Base-by-base conservation (phyloP, 2,888 invertebrate genomes). In the Philopedon plagiatum region DNA sequence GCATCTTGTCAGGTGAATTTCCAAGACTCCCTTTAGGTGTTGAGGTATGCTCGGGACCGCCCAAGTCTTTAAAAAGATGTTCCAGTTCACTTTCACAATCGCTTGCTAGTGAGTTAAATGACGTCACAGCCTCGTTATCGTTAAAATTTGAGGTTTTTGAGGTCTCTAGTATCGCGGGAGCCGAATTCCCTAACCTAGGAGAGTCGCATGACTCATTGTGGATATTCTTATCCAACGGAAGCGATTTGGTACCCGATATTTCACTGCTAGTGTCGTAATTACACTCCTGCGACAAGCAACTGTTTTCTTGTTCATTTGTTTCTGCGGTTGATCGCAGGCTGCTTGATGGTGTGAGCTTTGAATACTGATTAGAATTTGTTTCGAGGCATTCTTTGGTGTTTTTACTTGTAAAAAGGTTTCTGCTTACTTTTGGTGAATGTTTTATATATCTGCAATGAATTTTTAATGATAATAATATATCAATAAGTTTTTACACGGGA, bases 1-100 rank as follows among this genome's bases (percentile, higher is more conserved):
- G 62, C 64, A 62, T 64, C 5, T 26, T 54, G n/a, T 61, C 58
- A 29, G 54, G 29, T 8, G 34, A 41, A 18, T 39, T 60, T 8
- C 60, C 66, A 37, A 51, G 21, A 54, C 72, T 67, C 15, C 78
- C 72, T 78, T 87, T 87, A 1, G 87, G 87, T 18, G 87, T 87
- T 18, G 86, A 87, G 0, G 86, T 86, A 70, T 86, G 84, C 57
- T 80, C 81, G 0, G 86, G 86, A 5, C 83, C 81, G 11, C 83
- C 83, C 39, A 70, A 67, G 18, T 79, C 82, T 29, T 80, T 76
- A 78, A 85, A 85, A 49, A 85, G 77, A 66, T 81, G 80, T 76
- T 84, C 84, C 70, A 85, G 72, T 75, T 85, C 85, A 76, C 84
- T 85, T 69, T 86, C 86, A 65, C 83, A 81, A 73, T 85, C 84